phyloP scores from a whole-genome alignment of 2,113 vertebrate species.

The Cyprinus carpio region DNA sequence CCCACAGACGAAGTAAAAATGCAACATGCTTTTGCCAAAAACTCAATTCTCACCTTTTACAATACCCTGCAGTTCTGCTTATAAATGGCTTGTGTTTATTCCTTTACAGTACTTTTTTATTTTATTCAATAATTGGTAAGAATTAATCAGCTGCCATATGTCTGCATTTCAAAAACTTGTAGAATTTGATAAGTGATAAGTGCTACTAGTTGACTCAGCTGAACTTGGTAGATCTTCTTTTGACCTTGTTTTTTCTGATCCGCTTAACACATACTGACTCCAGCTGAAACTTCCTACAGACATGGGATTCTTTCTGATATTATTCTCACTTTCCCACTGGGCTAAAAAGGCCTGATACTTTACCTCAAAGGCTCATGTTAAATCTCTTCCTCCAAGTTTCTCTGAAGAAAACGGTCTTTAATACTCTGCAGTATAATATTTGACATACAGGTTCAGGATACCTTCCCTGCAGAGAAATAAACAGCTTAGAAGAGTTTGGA shows the following conservation, averaged over 20 bases:
- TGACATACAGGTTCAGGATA: not conserved
- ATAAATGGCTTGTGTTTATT: slow-evolving; percentile 18
- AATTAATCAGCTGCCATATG: slow-evolving; percentile 3
- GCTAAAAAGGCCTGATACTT: not conserved
- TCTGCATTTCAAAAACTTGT: not conserved
- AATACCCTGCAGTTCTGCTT: not conserved
- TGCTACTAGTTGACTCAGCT: not conserved
- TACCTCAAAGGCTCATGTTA: not conserved
- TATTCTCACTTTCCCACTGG: slow-evolving; percentile 9
- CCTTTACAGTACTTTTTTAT: slow-evolving; percentile 1
- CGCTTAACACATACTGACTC: not conserved
- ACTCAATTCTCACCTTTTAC: slow-evolving; percentile 22
- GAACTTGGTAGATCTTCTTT: not conserved
- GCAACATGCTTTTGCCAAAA: slow-evolving; percentile 28
- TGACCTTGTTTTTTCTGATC: slow-evolving; percentile 10
- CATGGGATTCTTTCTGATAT: slow-evolving; percentile 14
- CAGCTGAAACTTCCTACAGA: not conserved
- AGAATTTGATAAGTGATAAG: not conserved
- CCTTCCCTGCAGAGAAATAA: not conserved
- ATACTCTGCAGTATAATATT: slow-evolving; percentile 13
- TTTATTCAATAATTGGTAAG: slow-evolving; percentile 18
- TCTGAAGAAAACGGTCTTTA: not conserved
- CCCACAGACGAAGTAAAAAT: slow-evolving; percentile 31
- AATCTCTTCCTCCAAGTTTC: not conserved
- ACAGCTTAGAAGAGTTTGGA: not conserved